Evolutionary conservation across 2,797 vertebrate genomes (phyloP), one percentile per base, ranked within the genome.

Genomic region (Agapornis canus): DNA sequence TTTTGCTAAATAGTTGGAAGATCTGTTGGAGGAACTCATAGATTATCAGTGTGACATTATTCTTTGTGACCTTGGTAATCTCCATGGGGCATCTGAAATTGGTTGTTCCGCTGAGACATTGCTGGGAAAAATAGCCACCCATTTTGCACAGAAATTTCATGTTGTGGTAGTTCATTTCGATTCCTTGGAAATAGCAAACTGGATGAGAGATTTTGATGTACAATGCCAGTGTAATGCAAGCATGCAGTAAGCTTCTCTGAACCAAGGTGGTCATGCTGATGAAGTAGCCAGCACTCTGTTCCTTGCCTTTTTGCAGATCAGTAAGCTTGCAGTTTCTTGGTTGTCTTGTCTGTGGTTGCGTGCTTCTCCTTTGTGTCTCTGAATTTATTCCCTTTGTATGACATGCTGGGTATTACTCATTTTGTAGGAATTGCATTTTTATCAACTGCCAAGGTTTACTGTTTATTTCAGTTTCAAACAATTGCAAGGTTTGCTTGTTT

Each of bases 41-140:
- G 79, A 79, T 92, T 51, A 77, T 57, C 16, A 87, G 31, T 64
- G 22, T 63, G 52, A 91, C 31, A 8, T 79, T 91, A 37, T 91
- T 79, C 42, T 80, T 39, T 68, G 59, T 52, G 9, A 81, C 9
- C 20, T 59, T 77, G 31, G 69, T 77, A 60, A 94, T 61, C 66
- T 96, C 82, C 65, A 17, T 35, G 20, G 97, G 97, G 47, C 98
- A 96, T 71, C 82, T 60, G 49, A 98, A 97, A 59, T 89, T 65
- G 20, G 20, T 65, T 69, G 29, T 92, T 90, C 97, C 65, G 0
- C 11, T 71, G 66, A 96, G 73, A 80, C 97, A 97, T 35, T 85
- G 49, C 17, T 75, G 49, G 78, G 94, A 87, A 95, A 96, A 92
- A 68, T 92, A 79, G 11, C 63, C 45, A 69, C 37, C 65, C 42